Evolutionary conservation across 2,888 invertebrate genomes (phyloP), one percentile per base, ranked within the genome.

Genomic region (Parasteatoda lunata): DNA sequence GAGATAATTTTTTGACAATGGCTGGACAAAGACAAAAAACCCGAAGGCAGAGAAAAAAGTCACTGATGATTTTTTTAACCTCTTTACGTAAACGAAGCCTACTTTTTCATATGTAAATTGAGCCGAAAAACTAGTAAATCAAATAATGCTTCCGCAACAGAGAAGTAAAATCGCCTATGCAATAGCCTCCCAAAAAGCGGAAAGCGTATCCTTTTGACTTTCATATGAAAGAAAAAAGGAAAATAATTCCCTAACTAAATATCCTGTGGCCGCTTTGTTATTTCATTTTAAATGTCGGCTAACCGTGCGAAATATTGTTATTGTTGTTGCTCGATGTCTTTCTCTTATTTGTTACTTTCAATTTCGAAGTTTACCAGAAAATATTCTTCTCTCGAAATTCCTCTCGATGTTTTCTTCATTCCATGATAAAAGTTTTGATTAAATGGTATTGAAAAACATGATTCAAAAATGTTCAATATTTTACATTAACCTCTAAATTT

Each of bases 51-150:
- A 49, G 15, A 45, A 51, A 65, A 30, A 49, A 47, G 11, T 13
- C 66, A 30, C 30, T 30, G 77, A 77, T 68, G 51, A 49, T 52
- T 30, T 77, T 77, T 54, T 77, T 77, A 68, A 66, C 51, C 66
- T 52, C 13, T 76, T n/a, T 59, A n/a, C 15, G 65, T 76, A 76
- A 76, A 76, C 64, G 77, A 68, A 77, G 68, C 52, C 66, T 45
- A 68, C 68, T 77, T 68, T 77, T 77, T 77, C 77, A 77, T 77
- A 77, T 77, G 77, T 77, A 77, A 77, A 77, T 77, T 77, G 77
- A 52, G 66, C 52, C 66, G 4, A 51, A 66, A 59, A 77, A 66
- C 77, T 68, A 77, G 77, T 77, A 77, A 77, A 77, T 77, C 77
- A 77, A 77, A 77, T 77, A 77, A 77, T 77, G 77, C 77, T 66